Percentiles rank a stretch among this genome's conserved stretches.
These are phyloP conservation scores for Jordanella pulchra DNA, from an alignment of 2,797 vertebrate genomes.

Conservation along the genomic window DNA sequence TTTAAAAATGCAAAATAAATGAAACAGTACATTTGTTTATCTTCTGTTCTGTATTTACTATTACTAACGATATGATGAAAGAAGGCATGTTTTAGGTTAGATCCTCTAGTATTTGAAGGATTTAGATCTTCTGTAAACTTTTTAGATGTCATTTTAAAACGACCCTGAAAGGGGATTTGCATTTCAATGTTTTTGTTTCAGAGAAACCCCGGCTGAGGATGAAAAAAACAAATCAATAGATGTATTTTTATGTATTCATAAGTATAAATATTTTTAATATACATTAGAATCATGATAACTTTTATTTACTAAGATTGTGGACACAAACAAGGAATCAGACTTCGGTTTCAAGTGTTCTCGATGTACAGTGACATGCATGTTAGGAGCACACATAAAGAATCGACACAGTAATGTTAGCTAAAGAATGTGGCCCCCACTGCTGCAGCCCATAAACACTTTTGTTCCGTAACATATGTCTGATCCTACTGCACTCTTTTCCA, in stretches of 20 bases:
- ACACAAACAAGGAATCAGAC: too few relatives aligned
- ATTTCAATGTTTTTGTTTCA: too few relatives aligned
- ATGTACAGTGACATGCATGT: too few relatives aligned
- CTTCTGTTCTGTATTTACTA: neutral
- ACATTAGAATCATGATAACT: too few relatives aligned
- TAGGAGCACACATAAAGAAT: neutral
- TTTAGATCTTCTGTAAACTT: neutral
- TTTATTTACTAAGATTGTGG: too few relatives aligned
- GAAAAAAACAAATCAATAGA: too few relatives aligned
- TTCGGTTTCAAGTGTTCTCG: too few relatives aligned
- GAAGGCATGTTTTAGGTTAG: neutral
- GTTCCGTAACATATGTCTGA: neutral
- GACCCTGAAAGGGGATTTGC: neutral
- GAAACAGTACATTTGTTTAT: conserved; percentile 20
- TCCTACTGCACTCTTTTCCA: conserved; percentile 25
- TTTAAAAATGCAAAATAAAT: conserved; percentile 65
- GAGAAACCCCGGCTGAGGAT: too few relatives aligned
- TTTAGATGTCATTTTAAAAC: neutral
- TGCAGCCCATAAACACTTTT: neutral
- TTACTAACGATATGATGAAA: neutral
- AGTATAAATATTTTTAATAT: too few relatives aligned
- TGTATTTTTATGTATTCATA: too few relatives aligned
- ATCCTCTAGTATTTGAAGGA: neutral
- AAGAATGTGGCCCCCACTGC: neutral
- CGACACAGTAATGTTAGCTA: neutral